A percentile compares a stretch with the other conserved stretches of the same genome.
These are phyloP conservation scores for Thryonomys swinderianus DNA, from an alignment of 2,113 vertebrate species.

Conservation along the genomic window DNA sequence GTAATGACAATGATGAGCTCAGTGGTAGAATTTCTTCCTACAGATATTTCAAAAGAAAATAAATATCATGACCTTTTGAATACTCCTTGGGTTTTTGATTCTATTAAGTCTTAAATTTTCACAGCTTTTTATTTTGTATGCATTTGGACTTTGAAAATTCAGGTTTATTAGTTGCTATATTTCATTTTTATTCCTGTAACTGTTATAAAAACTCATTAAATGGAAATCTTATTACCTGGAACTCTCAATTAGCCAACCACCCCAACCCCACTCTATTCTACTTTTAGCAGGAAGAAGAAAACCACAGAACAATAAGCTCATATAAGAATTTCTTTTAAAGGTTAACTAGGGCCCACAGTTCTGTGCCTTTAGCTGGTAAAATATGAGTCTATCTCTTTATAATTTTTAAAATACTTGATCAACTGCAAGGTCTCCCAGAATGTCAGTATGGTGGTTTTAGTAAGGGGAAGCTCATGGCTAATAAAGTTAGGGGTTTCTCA, in stretches of 20 bases:
- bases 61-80: slow-evolving; percentile 75
- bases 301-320: slow-evolving; percentile 23
- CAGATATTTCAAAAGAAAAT: slow-evolving; percentile 63
- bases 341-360: slow-evolving; percentile 47
- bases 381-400: slow-evolving; percentile 3
- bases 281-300: slow-evolving; percentile 61
- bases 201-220: slow-evolving; percentile 67
- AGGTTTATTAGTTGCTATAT: slow-evolving; percentile 54
- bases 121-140: slow-evolving; percentile 57
- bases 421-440: slow-evolving; percentile 6
- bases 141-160: slow-evolving; percentile 64
- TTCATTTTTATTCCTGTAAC: slow-evolving; percentile 65
- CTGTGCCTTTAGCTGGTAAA: slow-evolving; percentile 36
- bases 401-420: slow-evolving; percentile 43
- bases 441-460: background rate
- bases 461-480: background rate
- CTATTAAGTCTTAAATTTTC: slow-evolving; percentile 73
- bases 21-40: slow-evolving; percentile 64
- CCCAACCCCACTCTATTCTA: background rate
- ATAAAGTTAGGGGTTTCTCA: background rate
- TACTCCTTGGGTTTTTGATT: slow-evolving; percentile 64
- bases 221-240: slow-evolving; percentile 63
- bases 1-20: slow-evolving; percentile 60
- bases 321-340: slow-evolving; percentile 62
- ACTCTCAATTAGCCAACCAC: slow-evolving; percentile 60